Percentiles rank a stretch among this genome's conserved stretches.
Conservation (phyloP, 2,888 invertebrate species). For the Cerceris rybyensis region DNA sequence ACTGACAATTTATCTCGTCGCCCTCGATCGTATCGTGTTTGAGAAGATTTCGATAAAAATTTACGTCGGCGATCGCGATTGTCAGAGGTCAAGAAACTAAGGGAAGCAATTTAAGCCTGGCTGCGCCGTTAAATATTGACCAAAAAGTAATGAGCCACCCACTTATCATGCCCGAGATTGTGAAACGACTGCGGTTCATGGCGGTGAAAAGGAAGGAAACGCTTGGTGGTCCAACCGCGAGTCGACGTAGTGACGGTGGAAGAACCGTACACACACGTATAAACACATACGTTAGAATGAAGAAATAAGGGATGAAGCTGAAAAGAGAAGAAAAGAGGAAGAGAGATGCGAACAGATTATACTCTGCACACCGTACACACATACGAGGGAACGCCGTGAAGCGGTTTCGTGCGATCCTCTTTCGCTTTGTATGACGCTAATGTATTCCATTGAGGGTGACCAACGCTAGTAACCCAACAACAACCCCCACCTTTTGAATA, state of each 20-base stretch:
- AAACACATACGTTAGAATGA: constrained; percentile 4
- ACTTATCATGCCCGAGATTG: constrained; percentile 60
- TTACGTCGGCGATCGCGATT: constrained; percentile 5
- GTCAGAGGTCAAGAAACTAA: constrained; percentile 41
- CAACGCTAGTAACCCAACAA: constrained; percentile 68
- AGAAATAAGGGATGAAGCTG: background rate
- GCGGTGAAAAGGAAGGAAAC: constrained; percentile 55
- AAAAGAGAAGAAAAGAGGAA: constrained; percentile 16
- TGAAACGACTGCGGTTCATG: constrained; percentile 35
- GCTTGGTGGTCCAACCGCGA: constrained; percentile 39
- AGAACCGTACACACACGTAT: constrained; percentile 10
- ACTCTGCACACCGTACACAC: constrained; percentile 35
- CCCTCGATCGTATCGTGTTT: background rate
- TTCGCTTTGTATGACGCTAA: constrained; percentile 69
- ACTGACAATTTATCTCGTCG: background rate
- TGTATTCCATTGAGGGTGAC: constrained; percentile 75
- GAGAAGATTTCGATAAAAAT: background rate
- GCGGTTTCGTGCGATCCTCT: constrained; percentile 51
- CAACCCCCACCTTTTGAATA: constrained; percentile 71
- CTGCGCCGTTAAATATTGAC: constrained; percentile 65
- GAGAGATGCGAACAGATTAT: constrained; percentile 42
- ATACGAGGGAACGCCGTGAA: constrained; percentile 30
- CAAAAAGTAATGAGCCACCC: constrained; percentile 63
- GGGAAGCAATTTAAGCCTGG: constrained; percentile 47
- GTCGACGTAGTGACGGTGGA: constrained; percentile 14